phyloP scores from a whole-genome alignment of 1,140 invertebrate genomes.

The Mylabris phalerata region DNA sequence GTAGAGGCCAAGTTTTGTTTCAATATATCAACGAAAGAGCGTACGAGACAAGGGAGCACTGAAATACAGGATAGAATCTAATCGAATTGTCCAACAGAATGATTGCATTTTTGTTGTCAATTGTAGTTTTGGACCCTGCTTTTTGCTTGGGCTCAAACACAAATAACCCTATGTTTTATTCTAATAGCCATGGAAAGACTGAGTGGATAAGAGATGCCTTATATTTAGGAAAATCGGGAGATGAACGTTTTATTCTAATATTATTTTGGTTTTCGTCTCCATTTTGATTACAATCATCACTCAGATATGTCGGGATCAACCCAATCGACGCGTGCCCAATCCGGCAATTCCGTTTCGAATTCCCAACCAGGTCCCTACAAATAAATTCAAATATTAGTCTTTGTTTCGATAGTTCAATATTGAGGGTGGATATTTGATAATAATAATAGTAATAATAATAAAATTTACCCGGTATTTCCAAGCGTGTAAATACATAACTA shows the following conservation, averaged over 20 bases:
- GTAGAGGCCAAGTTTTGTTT: slow-evolving; percentile 13
- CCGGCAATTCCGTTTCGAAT: slow-evolving; percentile 79
- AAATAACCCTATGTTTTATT: slow-evolving; percentile 14
- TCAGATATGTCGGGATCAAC: slow-evolving; percentile 48
- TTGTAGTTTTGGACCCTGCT: slow-evolving; percentile 34
- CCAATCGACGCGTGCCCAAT: slow-evolving; percentile 82
- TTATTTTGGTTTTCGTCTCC: slow-evolving; percentile 1
- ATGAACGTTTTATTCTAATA: neutral
- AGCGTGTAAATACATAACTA: slow-evolving; percentile 94
- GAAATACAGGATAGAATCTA: slow-evolving; percentile 25
- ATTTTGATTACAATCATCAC: slow-evolving; percentile 27
- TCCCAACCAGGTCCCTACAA: slow-evolving; percentile 79
- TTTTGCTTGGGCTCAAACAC: slow-evolving; percentile 15
- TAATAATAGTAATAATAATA: neutral
- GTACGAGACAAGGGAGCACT: slow-evolving; percentile 18
- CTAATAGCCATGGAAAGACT: slow-evolving; percentile 34
- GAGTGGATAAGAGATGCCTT: slow-evolving; percentile 37
- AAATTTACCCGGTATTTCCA: slow-evolving; percentile 73
- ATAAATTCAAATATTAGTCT: neutral
- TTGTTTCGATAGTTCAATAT: neutral
- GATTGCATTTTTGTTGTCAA: slow-evolving; percentile 5
- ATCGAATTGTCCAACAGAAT: slow-evolving; percentile 10
- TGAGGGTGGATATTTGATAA: neutral
- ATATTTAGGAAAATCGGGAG: slow-evolving; percentile 15
- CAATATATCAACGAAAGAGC: neutral